Percentiles rank a stretch among this genome's conserved stretches.
phyloP scores from a whole-genome alignment of 2,797 vertebrate species.

The Spea hammondii region DNA sequence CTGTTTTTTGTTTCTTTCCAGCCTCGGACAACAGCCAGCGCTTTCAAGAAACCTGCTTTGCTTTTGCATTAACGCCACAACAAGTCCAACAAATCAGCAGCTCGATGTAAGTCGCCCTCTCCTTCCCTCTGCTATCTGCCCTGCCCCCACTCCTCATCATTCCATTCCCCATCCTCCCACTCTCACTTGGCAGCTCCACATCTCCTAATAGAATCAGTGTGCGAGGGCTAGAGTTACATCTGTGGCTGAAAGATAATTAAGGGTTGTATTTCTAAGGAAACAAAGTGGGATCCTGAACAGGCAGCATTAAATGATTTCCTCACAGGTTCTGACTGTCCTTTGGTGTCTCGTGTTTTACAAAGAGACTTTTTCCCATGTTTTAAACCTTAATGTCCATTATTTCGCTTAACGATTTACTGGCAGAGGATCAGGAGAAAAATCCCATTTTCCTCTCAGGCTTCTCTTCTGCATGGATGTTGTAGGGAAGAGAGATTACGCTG shows the following conservation, averaged over 20 bases:
- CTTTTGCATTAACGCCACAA: conserved; percentile 95
- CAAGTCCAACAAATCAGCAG: conserved; percentile 99
- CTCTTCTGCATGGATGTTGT: no score
- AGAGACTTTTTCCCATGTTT: no score
- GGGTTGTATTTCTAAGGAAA: conserved; percentile 5
- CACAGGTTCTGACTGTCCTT: no score
- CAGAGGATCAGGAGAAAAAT: background rate
- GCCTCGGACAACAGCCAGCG: conserved; percentile 97
- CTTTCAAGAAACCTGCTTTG: conserved; percentile 98
- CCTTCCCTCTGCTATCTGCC: background rate
- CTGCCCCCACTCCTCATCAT: background rate
- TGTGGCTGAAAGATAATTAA: conserved; percentile 24
- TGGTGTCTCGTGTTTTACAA: no score
- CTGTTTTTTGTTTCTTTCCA: conserved; percentile 59
- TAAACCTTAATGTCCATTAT: no score
- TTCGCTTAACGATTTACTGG: background rate
- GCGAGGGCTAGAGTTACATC: conserved; percentile 29
- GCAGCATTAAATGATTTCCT: background rate
- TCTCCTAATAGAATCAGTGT: conserved; percentile 36
- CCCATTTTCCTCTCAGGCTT: no score
- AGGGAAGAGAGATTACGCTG: background rate
- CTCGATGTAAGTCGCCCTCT: conserved; percentile 86
- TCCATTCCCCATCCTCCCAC: conserved; percentile 16
- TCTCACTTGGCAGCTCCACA: conserved; percentile 36
- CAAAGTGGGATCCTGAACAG: conserved; percentile 14